Conservation (phyloP, 1,140 invertebrate genomes). For the Drosophila mojavensis region DNA sequence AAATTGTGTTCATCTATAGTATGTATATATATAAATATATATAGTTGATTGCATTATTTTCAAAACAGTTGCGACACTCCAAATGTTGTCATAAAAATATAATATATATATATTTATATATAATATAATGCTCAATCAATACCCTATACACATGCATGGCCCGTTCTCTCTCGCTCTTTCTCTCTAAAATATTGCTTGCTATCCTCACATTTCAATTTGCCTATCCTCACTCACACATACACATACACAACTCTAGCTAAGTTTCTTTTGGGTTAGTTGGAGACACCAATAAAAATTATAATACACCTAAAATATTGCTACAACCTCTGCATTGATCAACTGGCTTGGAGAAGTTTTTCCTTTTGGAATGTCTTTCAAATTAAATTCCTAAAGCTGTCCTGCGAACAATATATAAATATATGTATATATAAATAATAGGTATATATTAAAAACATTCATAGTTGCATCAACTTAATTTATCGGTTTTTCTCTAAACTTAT, state of each 20-base stretch:
- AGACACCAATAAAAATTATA: slow-evolving; percentile 17
- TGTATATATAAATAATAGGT: slow-evolving; percentile 27
- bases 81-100: slow-evolving; percentile 70
- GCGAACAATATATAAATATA: slow-evolving; percentile 21
- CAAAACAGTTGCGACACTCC: slow-evolving; percentile 30
- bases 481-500: slow-evolving; percentile 63
- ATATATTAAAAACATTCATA: slow-evolving; percentile 28
- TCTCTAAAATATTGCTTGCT: slow-evolving; percentile 48
- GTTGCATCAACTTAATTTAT: slow-evolving; percentile 54
- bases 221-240: not conserved
- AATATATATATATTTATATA: slow-evolving; percentile 39
- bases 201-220: slow-evolving; percentile 6
- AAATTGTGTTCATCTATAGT: not conserved
- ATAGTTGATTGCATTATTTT: slow-evolving; percentile 54
- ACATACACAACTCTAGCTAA: slow-evolving; percentile 5
- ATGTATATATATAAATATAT: slow-evolving; percentile 19
- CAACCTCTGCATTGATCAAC: slow-evolving; percentile 34
- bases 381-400: slow-evolving; percentile 22
- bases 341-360: slow-evolving; percentile 3
- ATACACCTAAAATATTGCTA: slow-evolving; percentile 27
- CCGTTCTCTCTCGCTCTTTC: no score
- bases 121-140: slow-evolving; percentile 26
- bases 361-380: slow-evolving; percentile 11
- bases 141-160: slow-evolving; percentile 13
- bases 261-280: not conserved